Evolutionary conservation across 2,888 invertebrate species (phyloP).

Genomic region (Leptopilina syphax): DNA sequence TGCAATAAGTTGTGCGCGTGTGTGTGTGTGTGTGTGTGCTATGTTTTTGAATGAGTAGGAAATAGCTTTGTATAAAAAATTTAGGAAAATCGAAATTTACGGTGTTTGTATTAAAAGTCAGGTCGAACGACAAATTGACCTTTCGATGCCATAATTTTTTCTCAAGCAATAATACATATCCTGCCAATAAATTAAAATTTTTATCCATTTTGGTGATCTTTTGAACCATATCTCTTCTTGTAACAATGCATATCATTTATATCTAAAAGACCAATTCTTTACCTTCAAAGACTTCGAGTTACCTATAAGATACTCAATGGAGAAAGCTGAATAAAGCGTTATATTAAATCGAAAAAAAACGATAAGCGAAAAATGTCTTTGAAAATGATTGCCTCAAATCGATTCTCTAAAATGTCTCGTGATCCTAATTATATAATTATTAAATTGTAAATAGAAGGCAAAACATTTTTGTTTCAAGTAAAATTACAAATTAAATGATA

Average conservation of each 20-base stretch:
- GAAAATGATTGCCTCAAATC: slow-evolving; percentile 13
- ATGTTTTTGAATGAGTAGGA: slow-evolving; percentile 1
- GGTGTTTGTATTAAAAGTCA: slow-evolving; percentile 35
- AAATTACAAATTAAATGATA: too few species aligned
- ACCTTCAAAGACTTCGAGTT: background rate
- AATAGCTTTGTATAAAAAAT: slow-evolving; percentile 33
- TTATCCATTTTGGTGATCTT: slow-evolving; percentile 21
- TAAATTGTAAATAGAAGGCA: background rate
- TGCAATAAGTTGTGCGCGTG: slow-evolving; percentile 13
- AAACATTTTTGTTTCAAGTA: background rate
- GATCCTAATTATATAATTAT: background rate
- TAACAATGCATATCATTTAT: slow-evolving; percentile 35
- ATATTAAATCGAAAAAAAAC: background rate
- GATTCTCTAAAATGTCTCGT: slow-evolving; percentile 9
- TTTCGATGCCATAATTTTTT: slow-evolving; percentile 9
- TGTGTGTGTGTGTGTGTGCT: slow-evolving; percentile 9
- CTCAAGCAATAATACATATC: slow-evolving; percentile 33
- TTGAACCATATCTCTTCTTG: slow-evolving; percentile 29
- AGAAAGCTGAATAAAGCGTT: background rate
- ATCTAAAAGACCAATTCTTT: slow-evolving; percentile 29
- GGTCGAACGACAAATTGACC: slow-evolving; percentile 3
- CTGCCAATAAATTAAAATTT: slow-evolving; percentile 22
- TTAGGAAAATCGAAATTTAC: slow-evolving; percentile 7
- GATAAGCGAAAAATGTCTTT: background rate
- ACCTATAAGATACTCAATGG: background rate